Percentiles rank a stretch among this genome's conserved stretches.
Evolutionary conservation across 2,113 vertebrate genomes (phyloP).

Genomic region (Ascaphus truei): DNA sequence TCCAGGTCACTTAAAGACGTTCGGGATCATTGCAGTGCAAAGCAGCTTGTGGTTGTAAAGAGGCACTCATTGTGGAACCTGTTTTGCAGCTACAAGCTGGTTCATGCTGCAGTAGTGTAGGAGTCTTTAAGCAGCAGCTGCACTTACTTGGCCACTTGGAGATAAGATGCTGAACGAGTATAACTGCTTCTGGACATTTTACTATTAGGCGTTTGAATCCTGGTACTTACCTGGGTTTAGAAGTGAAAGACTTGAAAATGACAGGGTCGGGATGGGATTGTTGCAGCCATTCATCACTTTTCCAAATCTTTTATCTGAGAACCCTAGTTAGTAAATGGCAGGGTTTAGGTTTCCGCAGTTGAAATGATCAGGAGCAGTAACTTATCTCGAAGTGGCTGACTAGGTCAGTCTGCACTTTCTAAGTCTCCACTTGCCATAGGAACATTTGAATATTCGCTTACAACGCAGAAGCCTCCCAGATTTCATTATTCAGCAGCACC

Average conservation of each 20-base stretch:
- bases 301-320: not conserved
- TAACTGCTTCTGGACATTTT: conserved; percentile 5
- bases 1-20: not conserved
- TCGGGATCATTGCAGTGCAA: not conserved
- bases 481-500: too few species aligned
- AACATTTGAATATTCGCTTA: too few species aligned
- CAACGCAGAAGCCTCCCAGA: too few species aligned
- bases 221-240: not conserved
- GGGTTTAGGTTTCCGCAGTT: not conserved
- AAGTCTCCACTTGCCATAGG: too few species aligned
- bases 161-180: too few species aligned
- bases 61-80: not conserved
- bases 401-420: too few species aligned
- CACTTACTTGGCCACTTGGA: not conserved
- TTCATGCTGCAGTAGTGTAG: not conserved
- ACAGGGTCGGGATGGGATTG: too few species aligned
- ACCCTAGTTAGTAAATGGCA: conserved; percentile 7
- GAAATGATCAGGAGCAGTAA: conserved; percentile 22
- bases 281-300: not conserved
- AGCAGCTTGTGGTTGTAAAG: conserved; percentile 24
- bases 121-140: not conserved
- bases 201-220: not conserved
- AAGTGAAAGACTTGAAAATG: not conserved
- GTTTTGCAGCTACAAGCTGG: conserved; percentile 21
- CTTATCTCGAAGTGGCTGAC: not conserved